Base-by-base conservation (phyloP, 2,888 invertebrate species). In the Aphrophora alni region DNA sequence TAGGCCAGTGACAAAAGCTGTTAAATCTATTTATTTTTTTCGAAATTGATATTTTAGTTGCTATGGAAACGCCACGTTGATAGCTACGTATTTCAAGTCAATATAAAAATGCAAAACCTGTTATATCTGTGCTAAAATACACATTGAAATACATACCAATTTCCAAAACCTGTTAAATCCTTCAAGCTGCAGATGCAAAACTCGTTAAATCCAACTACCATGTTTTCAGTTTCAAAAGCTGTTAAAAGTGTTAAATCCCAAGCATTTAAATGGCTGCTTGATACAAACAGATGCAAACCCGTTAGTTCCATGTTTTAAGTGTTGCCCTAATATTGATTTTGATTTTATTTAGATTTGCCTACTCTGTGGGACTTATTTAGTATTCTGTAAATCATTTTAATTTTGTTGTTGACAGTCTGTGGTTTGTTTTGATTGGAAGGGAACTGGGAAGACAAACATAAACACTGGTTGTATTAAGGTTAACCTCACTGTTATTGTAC, bases 171-270 rank as follows among this genome's bases (percentile, higher is more conserved):
- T 33, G 33, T 33, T 71, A 71, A 71, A 71, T 71, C 71, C 71
- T 3, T 14, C 71, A 71, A 71, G 71, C 71, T 24, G 27, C 71
- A 25, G 25, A 71, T 24, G 12, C 25, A 71, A 24, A 24, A 71
- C 71, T 71, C 3, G 71, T 71, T 71, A 71, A 25, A 24, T 71
- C 71, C 71, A 71, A 71, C 12, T 71, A 71, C 25, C 71, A 71
- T 17, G 25, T 71, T 71, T 71, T 71, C 71, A 71, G 71, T 71
- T 17, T 71, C 71, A 21, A 71, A 71, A 71, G 4, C 71, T 71
- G 71, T 71, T 71, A 71, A 71, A 71, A 3, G 14, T 71, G 71
- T 71, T 71, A 71, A 71, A 71, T 71, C 71, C 71, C 10, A 71
- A 71, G 3, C 4, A 8, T 71, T 71, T 24, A 71, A 71, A 71